phyloP scores from a whole-genome alignment of 2,888 invertebrate species.

The Adelognathus sp. region DNA sequence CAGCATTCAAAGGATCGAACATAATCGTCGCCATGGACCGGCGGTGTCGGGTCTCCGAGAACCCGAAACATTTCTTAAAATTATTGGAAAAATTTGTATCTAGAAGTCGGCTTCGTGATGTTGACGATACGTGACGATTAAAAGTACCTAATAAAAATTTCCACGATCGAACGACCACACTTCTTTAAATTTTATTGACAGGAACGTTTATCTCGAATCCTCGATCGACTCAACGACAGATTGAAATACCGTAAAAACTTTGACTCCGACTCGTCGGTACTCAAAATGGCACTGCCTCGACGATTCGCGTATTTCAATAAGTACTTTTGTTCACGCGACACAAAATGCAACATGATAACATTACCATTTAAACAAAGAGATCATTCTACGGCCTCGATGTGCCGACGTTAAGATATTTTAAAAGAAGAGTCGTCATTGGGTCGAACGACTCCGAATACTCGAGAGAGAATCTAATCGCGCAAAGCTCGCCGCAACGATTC shows the following conservation, averaged over 20 bases:
- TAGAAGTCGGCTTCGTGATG: not conserved
- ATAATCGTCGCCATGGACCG: too few relatives aligned
- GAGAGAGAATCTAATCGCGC: slow-evolving; percentile 59
- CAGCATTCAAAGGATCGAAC: too few relatives aligned
- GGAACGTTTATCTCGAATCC: not conserved
- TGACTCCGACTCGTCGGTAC: not conserved
- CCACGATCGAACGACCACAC: slow-evolving; percentile 39
- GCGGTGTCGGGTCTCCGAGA: too few relatives aligned
- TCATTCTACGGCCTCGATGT: slow-evolving; percentile 5
- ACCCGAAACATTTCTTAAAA: not conserved
- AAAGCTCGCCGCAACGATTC: slow-evolving; percentile 63
- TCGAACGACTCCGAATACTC: not conserved
- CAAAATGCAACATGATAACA: not conserved
- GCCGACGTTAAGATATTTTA: not conserved
- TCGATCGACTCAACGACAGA: not conserved
- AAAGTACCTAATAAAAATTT: not conserved
- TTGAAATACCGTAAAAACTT: not conserved
- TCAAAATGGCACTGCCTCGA: not conserved
- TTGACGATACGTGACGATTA: not conserved
- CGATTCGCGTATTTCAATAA: not conserved
- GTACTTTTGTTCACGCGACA: not conserved
- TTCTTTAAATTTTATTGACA: not conserved
- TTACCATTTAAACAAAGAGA: slow-evolving; percentile 8
- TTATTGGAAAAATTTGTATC: not conserved
- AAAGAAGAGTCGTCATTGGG: not conserved